Conservation (phyloP, 2,888 invertebrate genomes). For the Hirtodrosophila duncani region DNA sequence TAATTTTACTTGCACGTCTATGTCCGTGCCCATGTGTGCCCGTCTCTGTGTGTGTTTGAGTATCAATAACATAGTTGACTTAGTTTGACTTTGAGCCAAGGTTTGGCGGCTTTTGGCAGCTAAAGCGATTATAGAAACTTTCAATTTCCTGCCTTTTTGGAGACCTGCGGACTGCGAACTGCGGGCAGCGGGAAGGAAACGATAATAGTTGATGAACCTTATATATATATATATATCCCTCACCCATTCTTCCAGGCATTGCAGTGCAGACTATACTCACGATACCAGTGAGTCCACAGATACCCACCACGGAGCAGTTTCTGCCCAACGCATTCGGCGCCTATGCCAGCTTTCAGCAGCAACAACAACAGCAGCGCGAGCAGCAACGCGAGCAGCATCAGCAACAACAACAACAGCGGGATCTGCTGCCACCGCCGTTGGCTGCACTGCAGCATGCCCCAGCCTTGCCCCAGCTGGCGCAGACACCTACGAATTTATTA, state of each 20-base stretch:
- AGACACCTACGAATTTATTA: slow-evolving; percentile 83
- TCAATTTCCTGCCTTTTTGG: slow-evolving; percentile 49
- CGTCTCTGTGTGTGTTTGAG: slow-evolving; percentile 9
- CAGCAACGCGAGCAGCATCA: slow-evolving; percentile 56
- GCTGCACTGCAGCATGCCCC: slow-evolving; percentile 75
- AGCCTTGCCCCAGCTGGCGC: slow-evolving; percentile 72
- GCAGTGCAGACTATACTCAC: slow-evolving; percentile 97
- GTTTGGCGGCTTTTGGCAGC: slow-evolving; percentile 26
- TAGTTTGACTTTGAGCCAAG: slow-evolving; percentile 44
- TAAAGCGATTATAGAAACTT: slow-evolving; percentile 54
- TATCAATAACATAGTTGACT: slow-evolving; percentile 67
- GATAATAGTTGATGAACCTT: not conserved
- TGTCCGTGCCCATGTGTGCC: slow-evolving; percentile 14
- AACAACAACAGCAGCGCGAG: slow-evolving; percentile 55
- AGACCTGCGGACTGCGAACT: not conserved
- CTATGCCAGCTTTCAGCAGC: slow-evolving; percentile 68
- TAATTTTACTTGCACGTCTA: slow-evolving; percentile 21
- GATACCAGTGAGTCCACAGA: slow-evolving; percentile 92
- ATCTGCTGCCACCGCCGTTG: slow-evolving; percentile 77
- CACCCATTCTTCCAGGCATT: slow-evolving; percentile 83
- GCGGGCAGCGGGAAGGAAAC: not conserved
- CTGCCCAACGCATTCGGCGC: slow-evolving; percentile 75
- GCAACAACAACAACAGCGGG: slow-evolving; percentile 46
- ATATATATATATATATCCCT: slow-evolving; percentile 2
- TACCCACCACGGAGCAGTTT: slow-evolving; percentile 84